phyloP scores from a whole-genome alignment of 2,113 vertebrate genomes.

The human (Homo sapiens) region DNA sequence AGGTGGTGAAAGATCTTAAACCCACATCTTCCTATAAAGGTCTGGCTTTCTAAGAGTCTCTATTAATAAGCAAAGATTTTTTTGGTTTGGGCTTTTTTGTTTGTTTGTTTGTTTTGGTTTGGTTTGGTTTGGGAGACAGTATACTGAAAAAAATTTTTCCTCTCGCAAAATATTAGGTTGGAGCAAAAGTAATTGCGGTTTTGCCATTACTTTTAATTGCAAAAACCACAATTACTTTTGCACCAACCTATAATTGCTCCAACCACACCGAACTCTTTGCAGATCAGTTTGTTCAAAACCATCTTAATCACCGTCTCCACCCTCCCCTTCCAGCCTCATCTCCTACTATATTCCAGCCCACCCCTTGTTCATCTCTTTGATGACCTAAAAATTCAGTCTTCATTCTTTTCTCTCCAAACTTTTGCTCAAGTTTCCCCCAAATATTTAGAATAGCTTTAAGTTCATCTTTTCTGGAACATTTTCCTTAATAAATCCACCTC shows the following conservation, averaged over 20 bases:
- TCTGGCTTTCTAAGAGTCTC: neutral
- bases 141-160: neutral
- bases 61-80: neutral
- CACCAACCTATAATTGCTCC: neutral
- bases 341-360: neutral
- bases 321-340: neutral
- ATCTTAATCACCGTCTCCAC: neutral
- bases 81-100: neutral
- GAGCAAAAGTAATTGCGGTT: no score
- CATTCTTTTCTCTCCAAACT: conserved; percentile 11
- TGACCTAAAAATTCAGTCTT: neutral
- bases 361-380: neutral
- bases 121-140: neutral
- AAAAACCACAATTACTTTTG: no score
- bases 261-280: neutral
- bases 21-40: neutral
- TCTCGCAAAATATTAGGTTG: neutral
- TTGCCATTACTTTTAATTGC: no score
- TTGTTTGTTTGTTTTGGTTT: neutral
- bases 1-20: neutral
- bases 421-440: neutral
- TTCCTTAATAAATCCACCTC: conserved; percentile 42
- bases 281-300: neutral
- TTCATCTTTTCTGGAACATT: conserved; percentile 47
- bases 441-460: conserved; percentile 30